Evolutionary conservation across 2,888 invertebrate species (phyloP), one percentile per base, ranked within the genome.

Genomic region (Lacanobia wlatinum): DNA sequence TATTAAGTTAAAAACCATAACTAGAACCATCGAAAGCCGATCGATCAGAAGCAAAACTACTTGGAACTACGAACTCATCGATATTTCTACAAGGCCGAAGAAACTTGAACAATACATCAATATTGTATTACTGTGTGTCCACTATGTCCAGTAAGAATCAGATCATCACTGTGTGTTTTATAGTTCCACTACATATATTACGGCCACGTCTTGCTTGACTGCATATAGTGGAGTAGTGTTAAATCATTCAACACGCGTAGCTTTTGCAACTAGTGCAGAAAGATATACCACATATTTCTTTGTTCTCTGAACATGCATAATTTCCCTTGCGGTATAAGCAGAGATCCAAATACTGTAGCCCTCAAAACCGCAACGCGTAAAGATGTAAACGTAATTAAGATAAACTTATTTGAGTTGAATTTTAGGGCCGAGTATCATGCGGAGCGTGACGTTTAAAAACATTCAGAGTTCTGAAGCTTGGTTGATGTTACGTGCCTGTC

Each of bases 261-360:
- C 56, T n/a, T 48, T 68, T 59, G 61, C 76, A 80, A 79, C 64
- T 67, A 76, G 64, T 68, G 80, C 71, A 80, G 65, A 71, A 71
- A 76, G 50, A 79, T 28, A 66, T 55, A 50, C 61, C 48, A 38
- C 21, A 50, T 64, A 58, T 61, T 76, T 76, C 76, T 79, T 79
- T 71, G 75, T 66, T 59, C 21, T 55, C n/a, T 21, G n/a, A 63
- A 59, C 55, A n/a, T 52, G 50, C 38, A 52, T 78, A 55, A 38
- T 70, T 60, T 55, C 18, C 12, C 50, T 56, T 34, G 55, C 34
- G 69, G 21, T n/a, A 28, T 18, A 40, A 48, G 59, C 46, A 61
- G 23, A 58, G 38, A 34, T 56, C 5, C 10, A 62, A 58, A 61
- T 61, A 2, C 43, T 43, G 14, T 28, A 53, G 23, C 61, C n/a